These are phyloP conservation scores for Drosophila setifemur DNA, from an alignment of 1,140 invertebrate species.

Conservation along the genomic window DNA sequence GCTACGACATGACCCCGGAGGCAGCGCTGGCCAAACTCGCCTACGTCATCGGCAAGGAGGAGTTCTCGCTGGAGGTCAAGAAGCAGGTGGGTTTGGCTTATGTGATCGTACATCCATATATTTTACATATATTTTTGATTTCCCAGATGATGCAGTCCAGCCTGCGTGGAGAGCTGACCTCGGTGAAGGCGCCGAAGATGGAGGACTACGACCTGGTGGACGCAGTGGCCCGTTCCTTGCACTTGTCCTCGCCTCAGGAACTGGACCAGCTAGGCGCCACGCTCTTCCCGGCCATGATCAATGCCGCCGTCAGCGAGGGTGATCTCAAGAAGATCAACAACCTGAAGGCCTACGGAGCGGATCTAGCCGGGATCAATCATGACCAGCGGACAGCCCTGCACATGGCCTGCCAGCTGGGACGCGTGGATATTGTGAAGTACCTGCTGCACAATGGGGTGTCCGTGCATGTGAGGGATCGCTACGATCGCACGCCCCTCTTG, in stretches of 20 bases:
- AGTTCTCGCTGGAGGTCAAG: conserved; percentile 90
- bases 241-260: conserved; percentile 87
- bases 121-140: conserved; percentile 17
- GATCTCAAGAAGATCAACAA: conserved; percentile 85
- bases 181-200: conserved; percentile 78
- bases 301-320: conserved; percentile 87
- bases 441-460: conserved; percentile 91
- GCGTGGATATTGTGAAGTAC: conserved; percentile 87
- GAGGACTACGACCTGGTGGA: conserved; percentile 85
- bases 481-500: conserved; percentile 85
- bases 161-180: conserved; percentile 85
- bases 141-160: conserved; percentile 90
- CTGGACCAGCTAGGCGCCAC: conserved; percentile 87
- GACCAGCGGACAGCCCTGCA: conserved; percentile 92
- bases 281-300: conserved; percentile 90
- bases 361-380: conserved; percentile 90
- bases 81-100: conserved; percentile 82
- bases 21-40: conserved; percentile 95
- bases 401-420: conserved; percentile 89
- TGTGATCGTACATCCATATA: no score
- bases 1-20: conserved; percentile 97
- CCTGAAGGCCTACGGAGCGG: conserved; percentile 85
- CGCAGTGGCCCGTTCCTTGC: conserved; percentile 86
- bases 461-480: conserved; percentile 87
- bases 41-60: conserved; percentile 93